phyloP scores from a whole-genome alignment of 1,140 invertebrate genomes.

The Maconellicoccus hirsutus region DNA sequence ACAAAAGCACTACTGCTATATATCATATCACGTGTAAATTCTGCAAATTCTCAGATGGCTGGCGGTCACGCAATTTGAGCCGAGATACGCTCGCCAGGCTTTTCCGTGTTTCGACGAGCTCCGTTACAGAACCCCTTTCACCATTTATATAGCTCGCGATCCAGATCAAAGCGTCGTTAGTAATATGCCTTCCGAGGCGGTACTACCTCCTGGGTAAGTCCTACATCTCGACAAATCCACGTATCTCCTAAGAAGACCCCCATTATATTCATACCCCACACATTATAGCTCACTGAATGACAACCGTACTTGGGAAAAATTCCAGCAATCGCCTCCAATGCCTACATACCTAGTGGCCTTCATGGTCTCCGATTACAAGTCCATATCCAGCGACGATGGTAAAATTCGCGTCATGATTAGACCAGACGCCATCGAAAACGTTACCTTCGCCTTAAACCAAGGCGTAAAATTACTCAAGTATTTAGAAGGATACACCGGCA shows the following conservation, averaged over 20 bases:
- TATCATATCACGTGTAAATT: too few relatives aligned
- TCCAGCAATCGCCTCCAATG: slow-evolving; percentile 41
- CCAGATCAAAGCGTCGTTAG: too few relatives aligned
- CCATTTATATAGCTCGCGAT: too few relatives aligned
- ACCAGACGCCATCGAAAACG: slow-evolving; percentile 43
- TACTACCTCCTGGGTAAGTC: too few relatives aligned
- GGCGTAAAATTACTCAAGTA: slow-evolving; percentile 31
- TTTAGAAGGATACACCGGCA: slow-evolving; percentile 29
- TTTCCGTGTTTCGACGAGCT: slow-evolving; percentile 61
- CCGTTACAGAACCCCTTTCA: slow-evolving; percentile 45
- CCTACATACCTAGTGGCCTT: slow-evolving; percentile 64
- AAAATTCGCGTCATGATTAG: slow-evolving; percentile 53
- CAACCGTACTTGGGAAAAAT: too few relatives aligned
- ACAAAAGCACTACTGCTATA: too few relatives aligned
- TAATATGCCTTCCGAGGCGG: too few relatives aligned
- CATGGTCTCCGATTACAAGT: slow-evolving; percentile 50
- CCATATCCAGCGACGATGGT: slow-evolving; percentile 36
- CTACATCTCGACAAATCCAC: too few relatives aligned
- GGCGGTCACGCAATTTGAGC: slow-evolving; percentile 45
- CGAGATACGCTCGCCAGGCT: slow-evolving; percentile 45
- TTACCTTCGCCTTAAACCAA: slow-evolving; percentile 35
- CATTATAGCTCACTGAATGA: too few relatives aligned
- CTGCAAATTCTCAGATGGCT: slow-evolving; percentile 42
- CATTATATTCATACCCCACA: too few relatives aligned
- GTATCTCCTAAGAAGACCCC: too few relatives aligned